Base-by-base conservation (phyloP, 2,113 vertebrate genomes). In the Pogonocichla stellata region DNA sequence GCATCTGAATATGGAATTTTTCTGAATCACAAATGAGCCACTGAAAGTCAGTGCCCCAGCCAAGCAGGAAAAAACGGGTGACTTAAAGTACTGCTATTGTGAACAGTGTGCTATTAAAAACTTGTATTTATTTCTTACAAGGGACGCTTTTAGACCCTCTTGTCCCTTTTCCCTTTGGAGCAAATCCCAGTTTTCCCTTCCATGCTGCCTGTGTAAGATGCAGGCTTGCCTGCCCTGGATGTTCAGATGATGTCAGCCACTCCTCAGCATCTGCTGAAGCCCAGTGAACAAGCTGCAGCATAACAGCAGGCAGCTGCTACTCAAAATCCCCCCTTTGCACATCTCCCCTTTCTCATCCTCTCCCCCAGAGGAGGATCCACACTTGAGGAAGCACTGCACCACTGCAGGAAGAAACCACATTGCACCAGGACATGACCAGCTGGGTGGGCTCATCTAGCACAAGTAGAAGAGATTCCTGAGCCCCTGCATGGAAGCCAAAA, bases 401-500 rank as follows among this genome's bases (percentile, higher is more conserved):
- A 1, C 45, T 51, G 15, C 78, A 64, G 11, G 40, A 79, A 89
- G 29, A 19, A 34, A 29, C 34, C 22, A 36, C 29, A 36, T 25
- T 2, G 4, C 23, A 86, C 26, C 61, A 31, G 34, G 43, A 45
- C 34, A 50, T 25, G 34, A 54, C 28, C 43, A 64, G 62, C 71
- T 45, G 19, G 20, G n/a, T 0, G 0, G 67, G 64, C 25, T 77
- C 10, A 28, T 3, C 25, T 1, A n/a, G n/a, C 75, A 54, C 18
- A 61, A 88, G 33, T 8, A 23, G 31, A 53, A 86, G 33, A 8
- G 18, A 74, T 70, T 91, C 70, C 47, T 34, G 26, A 91, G 78
- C 43, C n/a, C 31, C 66, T 25, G 8, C 22, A 48, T 72, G 14
- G 66, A 92, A 82, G 74, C 31, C 66, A 53, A 85, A 85, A 53